phyloP scores from a whole-genome alignment of 2,113 vertebrate species.

The Oenanthe melanoleuca region DNA sequence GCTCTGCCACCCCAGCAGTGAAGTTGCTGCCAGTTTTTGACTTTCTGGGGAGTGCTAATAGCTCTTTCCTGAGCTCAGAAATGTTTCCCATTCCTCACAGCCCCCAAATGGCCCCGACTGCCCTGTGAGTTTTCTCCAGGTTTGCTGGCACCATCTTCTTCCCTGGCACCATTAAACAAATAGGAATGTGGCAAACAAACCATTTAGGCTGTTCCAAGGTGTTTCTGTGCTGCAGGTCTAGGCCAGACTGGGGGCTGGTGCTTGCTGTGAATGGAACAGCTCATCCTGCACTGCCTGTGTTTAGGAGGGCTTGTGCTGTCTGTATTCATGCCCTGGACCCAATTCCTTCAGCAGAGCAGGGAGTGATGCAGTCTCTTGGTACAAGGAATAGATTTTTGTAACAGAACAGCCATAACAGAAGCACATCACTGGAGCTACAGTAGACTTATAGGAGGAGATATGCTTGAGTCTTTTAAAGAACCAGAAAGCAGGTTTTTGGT shows the following conservation, averaged over 20 bases:
- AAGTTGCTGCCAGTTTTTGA: background rate
- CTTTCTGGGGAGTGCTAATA: background rate
- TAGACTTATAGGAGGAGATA: background rate
- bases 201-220: background rate
- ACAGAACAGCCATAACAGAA: background rate
- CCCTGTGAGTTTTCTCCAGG: fast-evolving
- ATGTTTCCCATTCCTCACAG: background rate
- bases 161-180: fast-evolving
- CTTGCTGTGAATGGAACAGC: background rate
- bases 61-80: background rate
- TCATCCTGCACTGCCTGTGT: background rate
- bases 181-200: background rate
- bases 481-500: background rate
- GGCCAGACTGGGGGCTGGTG: background rate
- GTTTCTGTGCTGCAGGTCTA: background rate
- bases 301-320: background rate
- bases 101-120: background rate
- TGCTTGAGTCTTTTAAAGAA: background rate
- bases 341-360: background rate
- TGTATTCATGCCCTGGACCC: background rate
- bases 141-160: background rate
- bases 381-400: background rate
- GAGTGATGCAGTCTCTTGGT: background rate
- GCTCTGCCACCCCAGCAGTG: background rate
- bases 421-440: background rate